A percentile compares a stretch with the other conserved stretches of the same genome.
These are phyloP conservation scores for Parelbella ahira DNA, from an alignment of 2,888 invertebrate species.

Conservation along the genomic window DNA sequence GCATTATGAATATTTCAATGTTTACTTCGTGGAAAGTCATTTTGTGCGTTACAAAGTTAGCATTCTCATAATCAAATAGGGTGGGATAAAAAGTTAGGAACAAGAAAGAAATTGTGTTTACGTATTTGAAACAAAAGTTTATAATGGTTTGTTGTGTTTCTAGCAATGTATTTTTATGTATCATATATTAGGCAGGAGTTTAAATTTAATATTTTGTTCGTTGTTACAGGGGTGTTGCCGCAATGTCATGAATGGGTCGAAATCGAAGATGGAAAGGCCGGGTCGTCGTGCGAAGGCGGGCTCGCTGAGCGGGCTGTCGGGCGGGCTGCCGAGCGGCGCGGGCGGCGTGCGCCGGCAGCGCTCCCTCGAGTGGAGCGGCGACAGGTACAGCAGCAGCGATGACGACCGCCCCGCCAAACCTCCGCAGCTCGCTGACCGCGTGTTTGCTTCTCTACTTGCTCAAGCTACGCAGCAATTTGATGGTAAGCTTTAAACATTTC, in stretches of 20 bases:
- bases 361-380: constrained; percentile 80
- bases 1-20: constrained; percentile 22
- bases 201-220: too few relatives aligned
- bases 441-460: constrained; percentile 75
- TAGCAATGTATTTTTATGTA: too few relatives aligned
- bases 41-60: constrained; percentile 16
- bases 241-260: constrained; percentile 53
- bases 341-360: constrained; percentile 73
- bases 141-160: too few relatives aligned
- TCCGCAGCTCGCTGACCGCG: constrained; percentile 73
- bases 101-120: constrained; percentile 1
- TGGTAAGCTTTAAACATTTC: too few relatives aligned
- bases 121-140: too few relatives aligned
- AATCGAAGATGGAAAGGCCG: constrained; percentile 65
- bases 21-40: constrained; percentile 14
- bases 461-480: constrained; percentile 78
- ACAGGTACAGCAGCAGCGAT: constrained; percentile 80
- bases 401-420: constrained; percentile 74
- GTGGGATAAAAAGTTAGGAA: not conserved
- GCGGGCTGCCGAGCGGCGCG: constrained; percentile 48
- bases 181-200: too few relatives aligned
- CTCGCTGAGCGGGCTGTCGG: constrained; percentile 66
- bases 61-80: constrained; percentile 6
- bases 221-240: constrained; percentile 54
- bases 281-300: constrained; percentile 70